phyloP scores from a whole-genome alignment of 2,113 vertebrate species.

The Gopherus flavomarginatus region DNA sequence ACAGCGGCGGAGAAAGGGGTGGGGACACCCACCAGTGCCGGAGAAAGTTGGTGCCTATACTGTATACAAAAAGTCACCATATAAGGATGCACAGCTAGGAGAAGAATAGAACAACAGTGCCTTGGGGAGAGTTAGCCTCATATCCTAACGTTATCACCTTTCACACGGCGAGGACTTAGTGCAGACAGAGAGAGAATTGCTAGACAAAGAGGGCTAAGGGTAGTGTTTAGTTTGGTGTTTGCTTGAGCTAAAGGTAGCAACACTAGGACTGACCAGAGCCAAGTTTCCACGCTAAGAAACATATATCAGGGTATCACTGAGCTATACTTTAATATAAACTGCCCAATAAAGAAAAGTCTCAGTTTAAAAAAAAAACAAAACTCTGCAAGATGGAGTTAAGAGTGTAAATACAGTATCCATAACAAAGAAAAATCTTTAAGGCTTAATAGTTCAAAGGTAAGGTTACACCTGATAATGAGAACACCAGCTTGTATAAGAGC shows the following conservation, averaged over 20 bases:
- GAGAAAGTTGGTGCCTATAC: too few relatives aligned
- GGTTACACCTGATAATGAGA: background rate
- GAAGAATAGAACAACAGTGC: background rate
- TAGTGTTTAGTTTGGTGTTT: background rate
- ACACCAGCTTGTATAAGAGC: background rate
- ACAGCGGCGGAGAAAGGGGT: too few relatives aligned
- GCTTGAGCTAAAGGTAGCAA: background rate
- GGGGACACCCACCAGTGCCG: too few relatives aligned
- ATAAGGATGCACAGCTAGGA: background rate
- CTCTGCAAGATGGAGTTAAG: background rate
- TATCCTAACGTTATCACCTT: background rate
- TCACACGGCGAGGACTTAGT: background rate
- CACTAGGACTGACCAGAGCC: background rate
- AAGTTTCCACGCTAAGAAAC: background rate
- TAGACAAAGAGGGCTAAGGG: background rate
- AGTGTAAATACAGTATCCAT: background rate
- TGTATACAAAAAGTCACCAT: background rate
- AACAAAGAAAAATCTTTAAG: background rate
- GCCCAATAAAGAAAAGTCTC: background rate
- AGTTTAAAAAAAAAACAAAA: background rate
- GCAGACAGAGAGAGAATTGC: background rate
- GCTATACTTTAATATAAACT: background rate
- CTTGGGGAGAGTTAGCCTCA: background rate
- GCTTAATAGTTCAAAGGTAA: background rate
- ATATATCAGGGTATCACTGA: background rate